Percentiles rank a stretch among this genome's conserved stretches.
These are phyloP conservation scores for Petaurus breviceps DNA, from an alignment of 2,113 vertebrate genomes.

Conservation along the genomic window DNA sequence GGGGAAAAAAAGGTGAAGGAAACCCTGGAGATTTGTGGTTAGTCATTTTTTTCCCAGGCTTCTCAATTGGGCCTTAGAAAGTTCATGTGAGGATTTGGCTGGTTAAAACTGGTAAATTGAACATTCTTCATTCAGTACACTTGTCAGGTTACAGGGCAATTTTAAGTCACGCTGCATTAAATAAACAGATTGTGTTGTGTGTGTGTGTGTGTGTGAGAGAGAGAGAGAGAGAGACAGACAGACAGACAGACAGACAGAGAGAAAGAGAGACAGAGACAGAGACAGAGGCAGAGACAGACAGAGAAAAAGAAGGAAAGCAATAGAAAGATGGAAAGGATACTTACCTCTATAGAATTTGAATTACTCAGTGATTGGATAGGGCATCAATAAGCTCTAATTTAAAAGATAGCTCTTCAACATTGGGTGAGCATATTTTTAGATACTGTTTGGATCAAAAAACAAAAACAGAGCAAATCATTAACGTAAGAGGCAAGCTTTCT, in stretches of 20 bases:
- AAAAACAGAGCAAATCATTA: background rate
- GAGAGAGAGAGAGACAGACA: background rate
- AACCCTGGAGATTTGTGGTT: conserved; percentile 50
- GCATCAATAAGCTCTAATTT: conserved; percentile 55
- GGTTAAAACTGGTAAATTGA: conserved; percentile 76
- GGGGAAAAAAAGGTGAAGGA: background rate
- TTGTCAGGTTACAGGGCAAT: conserved; percentile 74
- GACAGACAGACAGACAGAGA: background rate
- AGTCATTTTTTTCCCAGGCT: conserved; percentile 71
- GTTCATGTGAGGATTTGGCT: conserved; percentile 77
- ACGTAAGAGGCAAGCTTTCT: background rate
- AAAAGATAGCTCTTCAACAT: conserved; percentile 30
- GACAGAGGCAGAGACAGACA: no score
- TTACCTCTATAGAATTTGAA: conserved; percentile 39
- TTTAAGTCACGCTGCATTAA: conserved; percentile 77
- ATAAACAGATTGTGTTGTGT: conserved; percentile 56
- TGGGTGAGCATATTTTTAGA: conserved; percentile 38
- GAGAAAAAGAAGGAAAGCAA: no score
- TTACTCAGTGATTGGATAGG: background rate
- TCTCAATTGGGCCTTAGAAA: conserved; percentile 65
- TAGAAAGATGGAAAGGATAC: background rate
- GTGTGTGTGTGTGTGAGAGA: background rate
- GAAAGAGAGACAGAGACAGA: background rate
- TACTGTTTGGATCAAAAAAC: background rate
- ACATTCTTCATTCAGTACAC: conserved; percentile 72